Conservation (phyloP, 2,888 invertebrate species). For the Petrophora chlorosata region DNA sequence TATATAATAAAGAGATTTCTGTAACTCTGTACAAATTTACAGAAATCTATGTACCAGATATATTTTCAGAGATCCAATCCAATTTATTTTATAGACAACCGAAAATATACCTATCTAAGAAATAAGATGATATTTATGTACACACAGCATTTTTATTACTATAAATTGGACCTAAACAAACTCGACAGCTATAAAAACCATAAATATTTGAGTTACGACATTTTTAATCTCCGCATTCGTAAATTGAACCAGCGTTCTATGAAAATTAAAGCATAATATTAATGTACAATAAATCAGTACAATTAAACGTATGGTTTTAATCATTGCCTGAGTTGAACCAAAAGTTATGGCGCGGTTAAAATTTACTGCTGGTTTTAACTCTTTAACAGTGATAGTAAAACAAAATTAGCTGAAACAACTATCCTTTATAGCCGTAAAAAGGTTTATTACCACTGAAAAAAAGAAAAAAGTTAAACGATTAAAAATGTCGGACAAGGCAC, state of each 20-base stretch:
- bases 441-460: slow-evolving; percentile 10
- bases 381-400: slow-evolving; percentile 36
- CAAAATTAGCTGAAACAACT: slow-evolving; percentile 37
- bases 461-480: slow-evolving; percentile 6
- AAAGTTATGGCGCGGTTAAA: slow-evolving; percentile 35
- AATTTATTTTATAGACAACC: too few species aligned
- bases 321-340: slow-evolving; percentile 31
- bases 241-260: neutral
- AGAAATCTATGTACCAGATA: too few species aligned
- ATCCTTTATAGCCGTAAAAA: slow-evolving; percentile 28
- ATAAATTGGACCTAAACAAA: too few species aligned
- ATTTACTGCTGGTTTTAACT: slow-evolving; percentile 32
- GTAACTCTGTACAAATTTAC: too few species aligned
- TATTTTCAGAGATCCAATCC: too few species aligned
- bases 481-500: slow-evolving; percentile 3
- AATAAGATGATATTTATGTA: too few species aligned
- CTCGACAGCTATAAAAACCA: too few species aligned
- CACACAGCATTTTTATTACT: too few species aligned
- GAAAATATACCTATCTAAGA: too few species aligned
- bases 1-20: too few species aligned
- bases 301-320: slow-evolving; percentile 16
- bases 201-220: neutral
- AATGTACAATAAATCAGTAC: slow-evolving; percentile 13
- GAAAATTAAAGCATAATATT: slow-evolving; percentile 5
- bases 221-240: neutral